Conservation (phyloP, 2,797 vertebrate species). For the Sciurus vulgaris region DNA sequence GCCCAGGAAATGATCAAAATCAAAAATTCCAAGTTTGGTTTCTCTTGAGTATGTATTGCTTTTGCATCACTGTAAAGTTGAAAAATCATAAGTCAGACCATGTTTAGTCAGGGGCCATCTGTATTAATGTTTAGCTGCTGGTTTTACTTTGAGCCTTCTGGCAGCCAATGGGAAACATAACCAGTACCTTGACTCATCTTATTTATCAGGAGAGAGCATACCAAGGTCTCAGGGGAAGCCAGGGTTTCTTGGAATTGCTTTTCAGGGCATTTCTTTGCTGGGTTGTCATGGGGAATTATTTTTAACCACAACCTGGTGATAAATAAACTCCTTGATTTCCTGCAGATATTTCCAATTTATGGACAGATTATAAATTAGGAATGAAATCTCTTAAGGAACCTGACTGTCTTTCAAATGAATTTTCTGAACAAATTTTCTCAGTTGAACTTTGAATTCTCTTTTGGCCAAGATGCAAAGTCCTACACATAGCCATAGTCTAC, state of each 20-base stretch:
- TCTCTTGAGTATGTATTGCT: background rate
- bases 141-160: slow-evolving; percentile 52
- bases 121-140: background rate
- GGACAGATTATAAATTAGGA: slow-evolving; percentile 32
- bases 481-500: background rate
- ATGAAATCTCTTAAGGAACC: slow-evolving; percentile 54
- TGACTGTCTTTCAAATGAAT: slow-evolving; percentile 56
- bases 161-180: slow-evolving; percentile 13
- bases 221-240: slow-evolving; percentile 17
- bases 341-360: slow-evolving; percentile 23
- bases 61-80: background rate
- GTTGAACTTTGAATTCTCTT: slow-evolving; percentile 57
- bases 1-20: background rate
- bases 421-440: slow-evolving; percentile 57
- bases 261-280: slow-evolving; percentile 44
- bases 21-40: background rate
- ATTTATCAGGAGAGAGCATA: slow-evolving; percentile 12
- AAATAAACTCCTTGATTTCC: slow-evolving; percentile 33
- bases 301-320: slow-evolving; percentile 21
- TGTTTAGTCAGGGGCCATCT: background rate
- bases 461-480: slow-evolving; percentile 33
- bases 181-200: slow-evolving; percentile 18
- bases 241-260: slow-evolving; percentile 32
- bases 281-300: slow-evolving; percentile 48
- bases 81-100: background rate